These are phyloP conservation scores for Hippopotamyrus pictus DNA, from an alignment of 2,797 vertebrate genomes.

Conservation along the genomic window DNA sequence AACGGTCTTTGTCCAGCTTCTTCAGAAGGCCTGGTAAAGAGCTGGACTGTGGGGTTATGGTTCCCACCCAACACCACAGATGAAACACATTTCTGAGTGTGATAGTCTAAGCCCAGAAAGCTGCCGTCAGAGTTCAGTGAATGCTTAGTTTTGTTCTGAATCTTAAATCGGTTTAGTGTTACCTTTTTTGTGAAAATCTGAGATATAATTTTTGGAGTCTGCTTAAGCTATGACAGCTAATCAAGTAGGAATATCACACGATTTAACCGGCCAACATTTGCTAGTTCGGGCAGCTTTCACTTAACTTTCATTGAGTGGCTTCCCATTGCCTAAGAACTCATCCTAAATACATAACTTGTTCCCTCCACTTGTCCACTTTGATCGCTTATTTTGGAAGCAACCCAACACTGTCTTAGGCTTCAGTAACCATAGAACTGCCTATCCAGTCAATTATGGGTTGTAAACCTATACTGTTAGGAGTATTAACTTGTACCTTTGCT, in stretches of 20 bases:
- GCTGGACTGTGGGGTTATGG: background rate
- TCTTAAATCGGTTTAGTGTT: background rate
- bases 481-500: background rate
- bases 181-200: background rate
- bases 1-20: background rate
- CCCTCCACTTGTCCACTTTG: background rate
- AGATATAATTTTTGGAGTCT: background rate
- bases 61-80: background rate
- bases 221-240: background rate
- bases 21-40: background rate
- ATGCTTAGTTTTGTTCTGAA: background rate
- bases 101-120: background rate
- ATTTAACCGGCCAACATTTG: background rate
- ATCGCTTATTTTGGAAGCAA: background rate
- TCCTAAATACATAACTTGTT: background rate
- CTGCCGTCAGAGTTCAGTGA: background rate
- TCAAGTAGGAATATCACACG: background rate
- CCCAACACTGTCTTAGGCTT: background rate
- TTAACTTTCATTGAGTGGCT: background rate
- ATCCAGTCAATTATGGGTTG: background rate
- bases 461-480: background rate
- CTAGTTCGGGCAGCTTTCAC: background rate
- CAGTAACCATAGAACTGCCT: background rate
- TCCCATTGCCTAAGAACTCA: background rate
- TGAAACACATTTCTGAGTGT: background rate